These are phyloP conservation scores for Marisa cornuarietis DNA, from an alignment of 1,140 invertebrate genomes.

Conservation along the genomic window DNA sequence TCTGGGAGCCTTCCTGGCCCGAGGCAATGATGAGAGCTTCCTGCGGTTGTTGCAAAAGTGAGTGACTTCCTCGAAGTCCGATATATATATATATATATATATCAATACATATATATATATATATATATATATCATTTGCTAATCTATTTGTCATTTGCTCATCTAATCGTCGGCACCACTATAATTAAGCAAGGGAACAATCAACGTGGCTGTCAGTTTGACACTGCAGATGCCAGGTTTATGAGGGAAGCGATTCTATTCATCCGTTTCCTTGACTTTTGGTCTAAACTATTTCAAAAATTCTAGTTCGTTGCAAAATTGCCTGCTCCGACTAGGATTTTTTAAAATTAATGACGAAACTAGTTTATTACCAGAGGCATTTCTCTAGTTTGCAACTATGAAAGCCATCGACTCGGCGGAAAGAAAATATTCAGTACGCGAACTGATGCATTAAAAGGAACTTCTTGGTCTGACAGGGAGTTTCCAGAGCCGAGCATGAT, in stretches of 20 bases:
- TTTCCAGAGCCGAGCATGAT: conserved; percentile 6
- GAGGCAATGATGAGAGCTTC: conserved; percentile 13
- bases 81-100: background rate
- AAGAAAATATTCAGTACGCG: background rate
- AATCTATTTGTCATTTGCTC: too few species aligned
- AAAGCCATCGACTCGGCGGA: background rate
- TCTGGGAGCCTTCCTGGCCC: conserved; percentile 19
- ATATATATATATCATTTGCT: background rate
- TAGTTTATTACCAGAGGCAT: too few species aligned
- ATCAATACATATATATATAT: too few species aligned
- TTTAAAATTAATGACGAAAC: background rate
- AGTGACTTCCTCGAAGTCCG: background rate
- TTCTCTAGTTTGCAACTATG: background rate
- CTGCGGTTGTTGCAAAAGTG: conserved; percentile 13
- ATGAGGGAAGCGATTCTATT: too few species aligned
- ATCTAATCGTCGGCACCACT: too few species aligned
- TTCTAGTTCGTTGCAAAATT: background rate
- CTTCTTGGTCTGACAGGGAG: conserved; percentile 4
- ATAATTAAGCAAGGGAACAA: too few species aligned
- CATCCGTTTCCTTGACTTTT: too few species aligned
- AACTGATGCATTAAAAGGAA: too few species aligned
- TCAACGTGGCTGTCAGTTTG: too few species aligned
- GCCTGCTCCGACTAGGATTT: background rate
- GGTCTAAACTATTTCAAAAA: background rate
- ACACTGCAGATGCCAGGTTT: too few species aligned